Base-by-base conservation (phyloP, 23 tunicate genomes). In the Halocynthia aurantium region DNA sequence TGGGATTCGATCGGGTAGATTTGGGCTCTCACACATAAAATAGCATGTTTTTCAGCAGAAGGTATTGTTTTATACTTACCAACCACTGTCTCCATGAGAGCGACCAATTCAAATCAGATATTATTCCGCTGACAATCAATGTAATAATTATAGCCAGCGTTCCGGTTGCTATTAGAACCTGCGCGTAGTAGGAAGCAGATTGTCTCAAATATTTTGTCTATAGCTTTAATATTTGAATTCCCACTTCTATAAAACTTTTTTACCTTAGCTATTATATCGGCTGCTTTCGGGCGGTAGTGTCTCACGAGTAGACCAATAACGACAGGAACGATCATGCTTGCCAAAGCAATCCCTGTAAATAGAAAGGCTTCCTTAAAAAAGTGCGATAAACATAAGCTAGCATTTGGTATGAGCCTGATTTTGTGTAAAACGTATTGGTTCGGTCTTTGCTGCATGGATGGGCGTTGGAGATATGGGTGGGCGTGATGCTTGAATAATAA, bases 31-130 rank as follows among this genome's bases (percentile, higher is more conserved):
- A n/a, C n/a, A n/a, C n/a, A 58, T 2, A 58, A 58, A 13, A n/a
- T n/a, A 1, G 15, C 2, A 13, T n/a, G 63, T n/a, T 58, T n/a
- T 1, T n/a, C 4, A 2, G 15, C n/a, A 13, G 63, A 58, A 58
- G 4, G 2, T 13, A 13, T 13, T 13, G n/a, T 4, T 1, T 9
- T 5, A 49, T 8, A 65, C 70, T 65, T 15, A 65, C 70, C 70
- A 65, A 15, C 70, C 70, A 65, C 70, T 65, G 70, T 15, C 70
- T 65, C 70, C 70, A 65, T 8, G 70, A 65, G 10, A 65, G 31
- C 22, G 22, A 65, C 49, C 22, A 65, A 65, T 6, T 20, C 13
- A 65, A 49, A 20, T 65, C 70, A 15, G 49, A 20, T 40, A 65
- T 15, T 0, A 65, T 65, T 8, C 70, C 70, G 31, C 70, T 65